phyloP scores from a whole-genome alignment of 1,140 invertebrate genomes.

The Listronotus oregonensis region DNA sequence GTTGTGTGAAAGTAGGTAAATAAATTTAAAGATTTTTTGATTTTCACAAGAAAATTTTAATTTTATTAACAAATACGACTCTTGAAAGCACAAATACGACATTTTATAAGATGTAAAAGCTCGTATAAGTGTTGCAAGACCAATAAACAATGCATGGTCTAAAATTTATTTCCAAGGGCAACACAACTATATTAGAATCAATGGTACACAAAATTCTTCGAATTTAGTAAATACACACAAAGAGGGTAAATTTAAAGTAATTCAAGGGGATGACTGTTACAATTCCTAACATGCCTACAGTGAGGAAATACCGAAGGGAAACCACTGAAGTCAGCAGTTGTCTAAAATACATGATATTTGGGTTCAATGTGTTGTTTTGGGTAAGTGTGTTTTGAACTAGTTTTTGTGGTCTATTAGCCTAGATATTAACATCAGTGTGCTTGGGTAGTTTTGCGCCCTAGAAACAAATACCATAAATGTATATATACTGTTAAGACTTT shows the following conservation, averaged over 20 bases:
- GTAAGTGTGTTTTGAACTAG: conserved; percentile 63
- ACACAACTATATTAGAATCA: conserved; percentile 6
- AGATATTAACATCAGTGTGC: conserved; percentile 22
- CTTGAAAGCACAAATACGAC: no score
- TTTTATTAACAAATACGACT: no score
- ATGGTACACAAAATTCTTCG: conserved; percentile 4
- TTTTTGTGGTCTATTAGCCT: conserved; percentile 10
- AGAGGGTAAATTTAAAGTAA: conserved; percentile 7
- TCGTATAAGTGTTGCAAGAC: no score
- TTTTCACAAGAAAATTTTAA: no score
- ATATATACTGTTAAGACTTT: no score
- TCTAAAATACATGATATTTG: conserved; percentile 95
- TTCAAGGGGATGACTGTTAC: conserved; percentile 50
- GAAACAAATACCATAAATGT: no score
- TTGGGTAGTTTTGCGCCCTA: no score
- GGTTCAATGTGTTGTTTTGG: conserved; percentile 97
- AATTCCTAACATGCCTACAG: conserved; percentile 60
- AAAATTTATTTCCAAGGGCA: conserved; percentile 2
- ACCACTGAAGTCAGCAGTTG: conserved; percentile 95
- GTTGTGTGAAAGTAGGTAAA: no score
- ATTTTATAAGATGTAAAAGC: no score
- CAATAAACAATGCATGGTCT: not conserved
- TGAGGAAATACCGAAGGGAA: conserved; percentile 78
- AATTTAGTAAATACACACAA: conserved; percentile 22
- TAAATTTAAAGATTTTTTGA: no score